phyloP scores from a whole-genome alignment of 2,888 invertebrate species.

The Geophilus truncorum region DNA sequence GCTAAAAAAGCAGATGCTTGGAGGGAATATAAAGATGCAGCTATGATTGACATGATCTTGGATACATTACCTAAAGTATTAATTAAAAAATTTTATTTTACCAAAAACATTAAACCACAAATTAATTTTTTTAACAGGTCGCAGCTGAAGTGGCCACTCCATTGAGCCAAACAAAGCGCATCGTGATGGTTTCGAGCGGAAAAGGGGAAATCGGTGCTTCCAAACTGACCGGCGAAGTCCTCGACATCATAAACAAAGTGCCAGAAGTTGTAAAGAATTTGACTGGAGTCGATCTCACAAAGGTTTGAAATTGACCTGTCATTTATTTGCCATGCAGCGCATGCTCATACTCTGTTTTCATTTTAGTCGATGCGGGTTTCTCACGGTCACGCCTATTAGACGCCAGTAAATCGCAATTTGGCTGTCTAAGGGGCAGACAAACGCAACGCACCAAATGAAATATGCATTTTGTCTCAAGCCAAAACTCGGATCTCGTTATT shows the following conservation, averaged over 20 bases:
- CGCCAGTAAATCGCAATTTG: neutral
- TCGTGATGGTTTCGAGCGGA: slow-evolving; percentile 94
- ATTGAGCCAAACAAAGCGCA: slow-evolving; percentile 85
- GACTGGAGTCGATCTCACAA: slow-evolving; percentile 83
- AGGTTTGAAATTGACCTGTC: too few species aligned
- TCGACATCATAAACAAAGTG: slow-evolving; percentile 85
- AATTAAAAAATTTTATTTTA: neutral
- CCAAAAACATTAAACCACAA: neutral
- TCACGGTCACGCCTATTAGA: slow-evolving; percentile 2
- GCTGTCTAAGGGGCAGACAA: neutral
- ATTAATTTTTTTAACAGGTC: slow-evolving; percentile 57
- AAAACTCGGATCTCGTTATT: neutral
- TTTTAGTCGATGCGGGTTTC: slow-evolving; percentile 28
- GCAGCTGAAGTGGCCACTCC: slow-evolving; percentile 96
- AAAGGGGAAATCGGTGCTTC: slow-evolving; percentile 82
- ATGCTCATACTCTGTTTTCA: too few species aligned
- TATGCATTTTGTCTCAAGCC: neutral
- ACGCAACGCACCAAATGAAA: neutral
- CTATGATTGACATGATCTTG: slow-evolving; percentile 94
- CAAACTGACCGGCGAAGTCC: slow-evolving; percentile 88
- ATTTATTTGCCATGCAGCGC: too few species aligned
- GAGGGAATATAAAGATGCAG: slow-evolving; percentile 92
- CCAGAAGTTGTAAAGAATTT: slow-evolving; percentile 84
- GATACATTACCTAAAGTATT: slow-evolving; percentile 87
- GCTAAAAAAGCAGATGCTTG: slow-evolving; percentile 94